Evolutionary conservation across 1,140 invertebrate genomes (phyloP), one percentile per base, ranked within the genome.

Genomic region (Bombus consobrinus): DNA sequence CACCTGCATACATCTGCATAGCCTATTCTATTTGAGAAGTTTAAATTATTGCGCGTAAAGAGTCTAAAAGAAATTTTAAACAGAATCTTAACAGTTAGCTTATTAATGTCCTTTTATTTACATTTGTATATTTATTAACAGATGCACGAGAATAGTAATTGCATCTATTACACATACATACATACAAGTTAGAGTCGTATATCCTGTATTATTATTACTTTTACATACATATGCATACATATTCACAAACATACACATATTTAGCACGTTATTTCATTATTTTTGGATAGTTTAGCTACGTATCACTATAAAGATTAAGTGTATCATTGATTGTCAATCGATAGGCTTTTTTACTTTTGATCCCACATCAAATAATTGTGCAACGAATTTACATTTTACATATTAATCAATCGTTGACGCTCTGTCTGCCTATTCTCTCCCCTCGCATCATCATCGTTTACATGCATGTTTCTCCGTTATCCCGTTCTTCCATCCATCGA

Each of bases 301-400:
- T 41, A 72, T 28, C 25, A 41, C 41, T 41, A 39, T 41, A 72
- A n/a, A 72, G 28, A 53, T 53, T 53, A 53, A 53, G 15, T 22
- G 1, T 22, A 53, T 22, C 15, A 80, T 88, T 88, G 88, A 90
- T 90, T 90, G 88, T 90, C 88, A 84, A 39, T 77, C 77, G 32
- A 88, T 66, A 62, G 59, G 62, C 34, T 73, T 68, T 47, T 68
- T 25, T 34, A 22, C 39, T 71, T 47, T 85, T 81, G 83, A 74
- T 85, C 83, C 83, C 83, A 68, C 68, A 41, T 74, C 28, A 28
- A 81, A n/a, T 57, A 76, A 34, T 71, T 75, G 32, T 66, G 64
- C 41, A 39, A 41, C 43, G 8, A 59, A 59, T 71, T 39, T 18
- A 80, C 47, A 53, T 53, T 2, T 53, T 53, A 53, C 47, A 53